phyloP scores from a whole-genome alignment of 1,140 invertebrate species.

The Ephestia elutella region DNA sequence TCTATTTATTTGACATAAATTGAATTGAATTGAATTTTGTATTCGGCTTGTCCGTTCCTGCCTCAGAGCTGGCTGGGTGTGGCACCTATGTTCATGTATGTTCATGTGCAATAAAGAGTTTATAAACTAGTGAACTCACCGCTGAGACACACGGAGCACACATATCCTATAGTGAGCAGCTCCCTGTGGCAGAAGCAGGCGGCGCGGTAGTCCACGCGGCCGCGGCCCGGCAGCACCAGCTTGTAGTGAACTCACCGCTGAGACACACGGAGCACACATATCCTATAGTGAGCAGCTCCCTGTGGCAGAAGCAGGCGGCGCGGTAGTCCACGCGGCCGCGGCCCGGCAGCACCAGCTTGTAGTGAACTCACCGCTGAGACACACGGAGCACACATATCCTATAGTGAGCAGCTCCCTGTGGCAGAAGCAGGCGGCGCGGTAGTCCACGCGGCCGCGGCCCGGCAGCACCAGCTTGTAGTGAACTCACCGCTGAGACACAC shows the following conservation, averaged over 20 bases:
- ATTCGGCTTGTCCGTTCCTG: too few relatives aligned
- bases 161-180: conserved; percentile 95
- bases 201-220: conserved; percentile 95
- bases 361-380: conserved; percentile 91
- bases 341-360: background rate
- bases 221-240: conserved; percentile 90
- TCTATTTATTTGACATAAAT: too few relatives aligned
- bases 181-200: conserved; percentile 98
- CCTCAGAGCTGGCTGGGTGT: too few relatives aligned
- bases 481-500: too few relatives aligned
- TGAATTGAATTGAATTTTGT: too few relatives aligned
- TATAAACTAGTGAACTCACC: conserved; percentile 81
- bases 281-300: too few relatives aligned
- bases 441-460: conserved; percentile 93
- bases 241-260: too few relatives aligned
- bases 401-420: conserved; percentile 97
- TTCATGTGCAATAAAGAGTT: too few relatives aligned
- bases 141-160: conserved; percentile 98
- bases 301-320: too few relatives aligned
- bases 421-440: conserved; percentile 97
- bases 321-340: too few relatives aligned
- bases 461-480: conserved; percentile 93
- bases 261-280: too few relatives aligned
- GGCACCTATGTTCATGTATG: too few relatives aligned
- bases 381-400: conserved; percentile 98